Conservation (phyloP, 1,140 invertebrate genomes). For the Popillia japonica region DNA sequence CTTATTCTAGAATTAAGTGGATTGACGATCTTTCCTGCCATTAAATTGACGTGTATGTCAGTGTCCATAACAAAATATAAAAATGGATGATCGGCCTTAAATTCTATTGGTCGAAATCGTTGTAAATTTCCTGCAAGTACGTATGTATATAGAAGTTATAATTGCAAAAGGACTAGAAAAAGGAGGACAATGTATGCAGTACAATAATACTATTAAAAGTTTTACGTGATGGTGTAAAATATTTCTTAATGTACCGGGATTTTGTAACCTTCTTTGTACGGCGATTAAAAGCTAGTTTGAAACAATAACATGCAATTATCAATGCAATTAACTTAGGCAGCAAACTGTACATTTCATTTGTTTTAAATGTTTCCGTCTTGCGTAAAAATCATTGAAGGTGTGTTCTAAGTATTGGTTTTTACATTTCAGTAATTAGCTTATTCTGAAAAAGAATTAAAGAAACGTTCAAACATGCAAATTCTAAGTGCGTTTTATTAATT, state of each 20-base stretch:
- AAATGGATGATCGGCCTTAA: constrained; percentile 80
- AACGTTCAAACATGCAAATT: too few relatives aligned
- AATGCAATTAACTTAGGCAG: constrained; percentile 45
- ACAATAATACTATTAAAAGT: background rate
- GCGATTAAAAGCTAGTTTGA: constrained; percentile 31
- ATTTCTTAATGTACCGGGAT: background rate
- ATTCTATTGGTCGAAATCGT: constrained; percentile 67
- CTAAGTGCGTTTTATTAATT: too few relatives aligned
- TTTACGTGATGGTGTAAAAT: background rate
- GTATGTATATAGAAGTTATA: constrained; percentile 4
- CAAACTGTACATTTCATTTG: constrained; percentile 44
- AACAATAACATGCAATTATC: constrained; percentile 47
- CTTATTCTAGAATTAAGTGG: constrained; percentile 79
- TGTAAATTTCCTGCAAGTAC: constrained; percentile 56
- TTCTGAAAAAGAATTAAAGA: too few relatives aligned
- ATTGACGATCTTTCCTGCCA: constrained; percentile 82
- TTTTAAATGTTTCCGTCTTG: constrained; percentile 42
- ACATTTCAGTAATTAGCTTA: background rate
- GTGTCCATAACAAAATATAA: constrained; percentile 83
- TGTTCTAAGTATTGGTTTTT: background rate
- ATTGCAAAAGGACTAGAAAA: background rate
- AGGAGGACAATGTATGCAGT: background rate
- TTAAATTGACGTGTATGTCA: constrained; percentile 76
- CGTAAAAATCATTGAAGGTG: constrained; percentile 37
- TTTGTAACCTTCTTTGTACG: constrained; percentile 11